Evolutionary conservation across 1,140 invertebrate genomes (phyloP).

Genomic region (Lepidurus arcticus): DNA sequence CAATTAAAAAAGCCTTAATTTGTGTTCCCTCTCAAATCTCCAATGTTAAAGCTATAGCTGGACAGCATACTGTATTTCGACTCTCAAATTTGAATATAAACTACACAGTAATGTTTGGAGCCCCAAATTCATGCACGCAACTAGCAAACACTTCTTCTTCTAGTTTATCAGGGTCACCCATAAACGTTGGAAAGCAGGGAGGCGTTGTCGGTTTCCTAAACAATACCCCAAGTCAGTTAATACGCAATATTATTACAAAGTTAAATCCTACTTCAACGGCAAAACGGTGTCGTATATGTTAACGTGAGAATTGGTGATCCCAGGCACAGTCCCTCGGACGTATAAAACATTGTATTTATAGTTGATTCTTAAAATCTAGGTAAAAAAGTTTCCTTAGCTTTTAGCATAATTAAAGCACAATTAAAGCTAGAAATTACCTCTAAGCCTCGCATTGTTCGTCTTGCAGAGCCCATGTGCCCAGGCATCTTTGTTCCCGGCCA

Average conservation of each 20-base stretch:
- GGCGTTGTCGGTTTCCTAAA: not conserved
- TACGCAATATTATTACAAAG: not conserved
- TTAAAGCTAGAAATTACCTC: conserved; percentile 49
- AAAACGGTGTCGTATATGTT: conserved; percentile 75
- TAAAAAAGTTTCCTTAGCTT: not conserved
- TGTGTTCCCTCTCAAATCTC: no score
- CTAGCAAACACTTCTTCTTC: not conserved
- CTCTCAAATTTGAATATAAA: not conserved
- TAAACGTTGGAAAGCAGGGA: not conserved
- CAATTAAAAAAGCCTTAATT: no score
- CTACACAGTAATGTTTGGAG: not conserved
- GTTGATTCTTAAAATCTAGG: conserved; percentile 79
- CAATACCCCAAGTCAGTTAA: not conserved
- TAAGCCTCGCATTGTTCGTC: conserved; percentile 62
- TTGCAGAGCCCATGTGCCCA: conserved; percentile 85
- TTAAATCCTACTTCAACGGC: conserved; percentile 47
- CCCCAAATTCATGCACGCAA: not conserved
- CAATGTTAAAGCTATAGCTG: not conserved
- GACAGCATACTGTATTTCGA: not conserved
- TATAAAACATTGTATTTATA: conserved; percentile 90
- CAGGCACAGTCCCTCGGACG: conserved; percentile 76
- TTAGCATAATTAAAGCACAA: not conserved
- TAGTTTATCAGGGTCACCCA: not conserved
- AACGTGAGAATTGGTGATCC: conserved; percentile 69
- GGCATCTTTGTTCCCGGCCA: conserved; percentile 95